Conservation (phyloP, 2,797 vertebrate genomes). For the Danio tinwini region DNA sequence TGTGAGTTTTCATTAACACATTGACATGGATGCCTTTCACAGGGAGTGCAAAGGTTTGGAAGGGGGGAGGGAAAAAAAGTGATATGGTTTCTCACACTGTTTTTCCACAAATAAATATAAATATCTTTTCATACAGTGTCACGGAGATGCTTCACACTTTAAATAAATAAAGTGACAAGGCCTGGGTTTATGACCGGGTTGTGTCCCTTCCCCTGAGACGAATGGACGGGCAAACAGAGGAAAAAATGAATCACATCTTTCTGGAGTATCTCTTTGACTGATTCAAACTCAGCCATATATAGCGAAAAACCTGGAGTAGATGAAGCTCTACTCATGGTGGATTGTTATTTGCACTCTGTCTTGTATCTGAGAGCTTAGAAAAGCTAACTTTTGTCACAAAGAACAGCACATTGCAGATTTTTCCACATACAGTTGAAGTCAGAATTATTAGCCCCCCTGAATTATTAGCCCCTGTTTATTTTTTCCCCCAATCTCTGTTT, state of each 20-base stretch:
- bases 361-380: background rate
- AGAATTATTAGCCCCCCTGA: too few relatives aligned
- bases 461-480: too few relatives aligned
- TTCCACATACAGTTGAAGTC: too few relatives aligned
- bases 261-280: background rate
- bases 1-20: conserved; percentile 41
- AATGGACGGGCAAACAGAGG: conserved; percentile 40
- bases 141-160: background rate
- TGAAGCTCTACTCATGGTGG: too few relatives aligned
- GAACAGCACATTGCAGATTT: background rate
- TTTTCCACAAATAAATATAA: conserved; percentile 15
- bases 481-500: too few relatives aligned
- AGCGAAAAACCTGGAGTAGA: background rate
- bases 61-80: background rate
- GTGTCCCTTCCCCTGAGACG: conserved; percentile 32
- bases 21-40: conserved; percentile 17
- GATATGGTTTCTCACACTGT: background rate
- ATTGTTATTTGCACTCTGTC: background rate
- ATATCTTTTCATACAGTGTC: conserved; percentile 3
- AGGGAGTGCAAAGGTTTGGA: background rate
- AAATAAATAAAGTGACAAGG: conserved; percentile 34
- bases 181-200: conserved; percentile 20
- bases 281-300: background rate
- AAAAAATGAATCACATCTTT: conserved; percentile 9
- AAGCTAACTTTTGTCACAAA: background rate